Evolutionary conservation across 1,140 invertebrate species (phyloP), one percentile per base, ranked within the genome.

Genomic region (Schlechtendalia chinensis): DNA sequence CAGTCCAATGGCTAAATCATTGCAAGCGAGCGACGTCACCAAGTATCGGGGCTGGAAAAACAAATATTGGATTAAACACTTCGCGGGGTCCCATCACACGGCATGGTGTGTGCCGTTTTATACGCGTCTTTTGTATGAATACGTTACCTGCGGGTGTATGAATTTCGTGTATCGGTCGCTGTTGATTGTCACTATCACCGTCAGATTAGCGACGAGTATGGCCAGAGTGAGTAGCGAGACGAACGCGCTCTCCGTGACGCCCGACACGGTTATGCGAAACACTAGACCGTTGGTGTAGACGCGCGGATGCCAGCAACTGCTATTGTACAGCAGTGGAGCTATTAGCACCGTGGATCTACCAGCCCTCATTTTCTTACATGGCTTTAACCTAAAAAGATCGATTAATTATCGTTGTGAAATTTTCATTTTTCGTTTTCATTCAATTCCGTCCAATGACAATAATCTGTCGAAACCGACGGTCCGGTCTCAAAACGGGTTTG

Each of bases 1-100:
- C 80, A 94, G 88, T 47, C 93, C 93, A 84, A 93, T 94, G 83
- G 93, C 93, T 72, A 94, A 88, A 85, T 94, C 93, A 86, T 94
- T 95, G 83, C 93, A 89, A 27, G 93, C 93, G 84, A 94, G 86
- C 61, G 93, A 94, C 45, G 93, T 94, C 84, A 95, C 87, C 82
- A 95, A 88, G 86, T 94, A 94, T 82, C 92, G 89, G 50, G 93
- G 93, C 93, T 94, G 88, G 77, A 90, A 90, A 45, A 56, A 22
- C 1, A 50, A 50, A 39, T 8, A 39, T 8, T 4, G 8, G 3
- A 8, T 39, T 4, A 39, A 39, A 39, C 32, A 8, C 32, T 8
- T 8, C 32, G 3, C 32, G 32, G 32, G 32, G 32, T 39, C n/a
- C n/a, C n/a, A n/a, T n/a, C n/a, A n/a, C n/a, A n/a, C n/a, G n/a